Base-by-base conservation (phyloP, 2,113 vertebrate species). In the Promerops cafer region DNA sequence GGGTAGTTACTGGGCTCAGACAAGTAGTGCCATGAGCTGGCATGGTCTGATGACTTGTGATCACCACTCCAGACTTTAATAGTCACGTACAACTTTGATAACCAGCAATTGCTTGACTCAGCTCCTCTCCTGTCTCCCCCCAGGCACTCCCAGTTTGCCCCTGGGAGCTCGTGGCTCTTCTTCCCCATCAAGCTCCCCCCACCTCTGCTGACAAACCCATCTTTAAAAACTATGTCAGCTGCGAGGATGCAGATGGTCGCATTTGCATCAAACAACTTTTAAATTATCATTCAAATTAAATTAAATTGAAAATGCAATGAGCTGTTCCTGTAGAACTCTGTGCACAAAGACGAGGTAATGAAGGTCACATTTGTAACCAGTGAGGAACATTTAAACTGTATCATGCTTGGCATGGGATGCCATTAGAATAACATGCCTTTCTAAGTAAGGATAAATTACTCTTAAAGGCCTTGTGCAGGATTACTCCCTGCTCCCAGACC, bases 271-370 rank as follows among this genome's bases (percentile, higher is more conserved):
- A 93, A 90, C 94, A 96, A 95, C 96, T 93, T 96, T 97, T 96
- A 97, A 96, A 89, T 97, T 98, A 97, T 98, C 98, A 98, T 98
- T 98, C 97, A 97, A 97, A 96, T 77, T 94, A 95, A 95, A 98
- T 98, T 96, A 97, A 95, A 97, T 96, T 96, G 96, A 96, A 95
- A 96, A 97, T 96, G 92, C 84, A 94, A 92, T 83, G 89, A 95
- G 97, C 96, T 97, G 98, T 96, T 97, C 94, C 92, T 44, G 70
- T 94, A 90, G 95, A 95, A 94, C 87, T 79, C 87, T 2, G 12
- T 10, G 4, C 91, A 94, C 91, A 90, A 83, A 95, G 90, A 90
- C 0, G 3, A 95, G 96, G 91, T 90, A 93, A 96, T 93, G 96
- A 92, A 95, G 96, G 97, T 96, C 96, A 95, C 91, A 72, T 93